Base-by-base conservation (phyloP, 1,140 invertebrate genomes). In the Drosophila oshimai region DNA sequence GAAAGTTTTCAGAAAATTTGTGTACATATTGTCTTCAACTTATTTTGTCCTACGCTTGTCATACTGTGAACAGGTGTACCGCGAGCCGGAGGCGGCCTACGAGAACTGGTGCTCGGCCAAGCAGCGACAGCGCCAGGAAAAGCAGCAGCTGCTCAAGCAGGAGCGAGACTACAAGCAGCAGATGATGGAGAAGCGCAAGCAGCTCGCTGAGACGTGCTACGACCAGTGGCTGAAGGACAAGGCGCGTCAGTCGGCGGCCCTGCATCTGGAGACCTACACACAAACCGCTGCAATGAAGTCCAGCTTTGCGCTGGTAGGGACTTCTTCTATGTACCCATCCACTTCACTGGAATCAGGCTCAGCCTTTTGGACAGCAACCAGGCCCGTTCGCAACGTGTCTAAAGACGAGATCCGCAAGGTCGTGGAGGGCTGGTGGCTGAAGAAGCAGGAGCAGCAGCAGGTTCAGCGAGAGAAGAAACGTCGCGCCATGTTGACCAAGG, bases 31-130 rank as follows among this genome's bases (percentile, higher is more conserved):
- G n/a, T n/a, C n/a, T n/a, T n/a, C n/a, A n/a, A n/a, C n/a, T n/a
- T n/a, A n/a, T n/a, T n/a, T n/a, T n/a, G n/a, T n/a, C n/a, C n/a
- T n/a, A n/a, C n/a, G n/a, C n/a, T n/a, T n/a, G n/a, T n/a, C n/a
- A n/a, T n/a, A n/a, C n/a, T n/a, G n/a, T n/a, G n/a, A n/a, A n/a
- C 9, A 62, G 58, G 20, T 44, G 0, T 9, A 18, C 4, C 60
- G 71, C 1, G 26, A 86, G 10, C 61, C 71, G 0, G 22, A 75
- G 5, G 41, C 44, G 12, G 80, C 83, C 9, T 87, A 42, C 13
- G 55, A 88, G 2, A 60, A 44, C 1, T 87, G 81, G 81, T 60
- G 22, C 15, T 71, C 73, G 1, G 46, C 58, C 13, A 86, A 86
- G 55, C 26, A 69, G 10, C 29, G 7, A 5, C 29, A 50, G 13